Percentiles rank a stretch among this genome's conserved stretches.
phyloP scores from a whole-genome alignment of 2,888 invertebrate genomes.

The Cosmia pyralina region DNA sequence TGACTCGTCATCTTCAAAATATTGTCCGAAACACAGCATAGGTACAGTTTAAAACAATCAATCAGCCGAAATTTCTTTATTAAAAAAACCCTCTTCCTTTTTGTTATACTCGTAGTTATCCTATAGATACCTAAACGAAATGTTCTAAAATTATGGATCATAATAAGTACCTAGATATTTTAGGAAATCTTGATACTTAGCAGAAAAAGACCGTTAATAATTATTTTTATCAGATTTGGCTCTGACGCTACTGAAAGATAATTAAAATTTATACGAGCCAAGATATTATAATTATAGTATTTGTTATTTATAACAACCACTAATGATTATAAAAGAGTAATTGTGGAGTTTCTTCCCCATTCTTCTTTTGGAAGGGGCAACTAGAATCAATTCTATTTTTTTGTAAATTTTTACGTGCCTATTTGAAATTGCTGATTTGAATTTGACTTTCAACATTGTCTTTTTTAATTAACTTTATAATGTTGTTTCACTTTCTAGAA shows the following conservation, averaged over 20 bases:
- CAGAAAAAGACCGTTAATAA: slow-evolving; percentile 2
- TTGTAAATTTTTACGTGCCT: too few relatives aligned
- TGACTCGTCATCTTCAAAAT: too few relatives aligned
- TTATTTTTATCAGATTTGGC: slow-evolving; percentile 24
- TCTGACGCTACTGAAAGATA: slow-evolving; percentile 17
- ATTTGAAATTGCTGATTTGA: too few relatives aligned
- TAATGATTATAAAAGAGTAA: slow-evolving; percentile 7
- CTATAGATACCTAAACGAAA: neutral
- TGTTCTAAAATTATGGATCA: neutral
- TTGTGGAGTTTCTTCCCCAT: too few relatives aligned
- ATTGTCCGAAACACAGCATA: too few relatives aligned
- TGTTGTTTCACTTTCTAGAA: slow-evolving; percentile 64
- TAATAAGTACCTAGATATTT: neutral
- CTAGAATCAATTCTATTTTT: too few relatives aligned
- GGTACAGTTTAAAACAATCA: neutral
- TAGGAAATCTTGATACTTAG: neutral
- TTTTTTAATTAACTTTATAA: slow-evolving; percentile 14
- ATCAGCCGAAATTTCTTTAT: slow-evolving; percentile 16
- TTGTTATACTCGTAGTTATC: neutral
- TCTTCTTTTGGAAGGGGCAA: too few relatives aligned
- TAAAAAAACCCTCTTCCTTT: neutral
- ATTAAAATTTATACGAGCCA: slow-evolving; percentile 26
- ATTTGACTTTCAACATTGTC: neutral
- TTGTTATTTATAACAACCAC: slow-evolving; percentile 7
- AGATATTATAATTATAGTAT: neutral